These are phyloP conservation scores for Desoria tigrina DNA, from an alignment of 2,888 invertebrate genomes.

Conservation along the genomic window DNA sequence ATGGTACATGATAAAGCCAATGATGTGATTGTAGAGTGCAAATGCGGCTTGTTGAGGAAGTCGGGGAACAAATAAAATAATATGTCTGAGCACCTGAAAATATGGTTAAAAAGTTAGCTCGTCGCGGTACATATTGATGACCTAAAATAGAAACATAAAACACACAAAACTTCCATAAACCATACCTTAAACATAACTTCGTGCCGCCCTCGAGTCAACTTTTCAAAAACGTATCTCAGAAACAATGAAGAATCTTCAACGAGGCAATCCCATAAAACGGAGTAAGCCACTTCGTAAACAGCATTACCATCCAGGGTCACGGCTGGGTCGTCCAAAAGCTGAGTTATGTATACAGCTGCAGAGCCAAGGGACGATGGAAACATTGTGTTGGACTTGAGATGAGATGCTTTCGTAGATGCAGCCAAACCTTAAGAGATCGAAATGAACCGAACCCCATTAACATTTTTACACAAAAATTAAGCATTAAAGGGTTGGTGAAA, in stretches of 20 bases:
- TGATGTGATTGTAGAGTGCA: conserved; percentile 96
- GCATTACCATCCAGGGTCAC: conserved; percentile 90
- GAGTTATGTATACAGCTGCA: conserved; percentile 91
- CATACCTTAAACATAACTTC: conserved; percentile 85
- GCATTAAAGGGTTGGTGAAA: too few species aligned
- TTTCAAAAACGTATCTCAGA: conserved; percentile 90
- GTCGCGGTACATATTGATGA: background rate
- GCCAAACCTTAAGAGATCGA: background rate
- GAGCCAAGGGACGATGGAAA: conserved; percentile 97
- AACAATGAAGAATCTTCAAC: conserved; percentile 97
- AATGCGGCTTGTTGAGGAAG: conserved; percentile 97
- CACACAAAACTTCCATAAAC: background rate
- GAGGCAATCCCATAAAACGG: conserved; percentile 95
- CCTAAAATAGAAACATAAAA: background rate
- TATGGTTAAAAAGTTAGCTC: conserved; percentile 6
- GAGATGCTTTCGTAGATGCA: conserved; percentile 51
- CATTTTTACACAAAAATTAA: background rate
- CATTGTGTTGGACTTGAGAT: conserved; percentile 63
- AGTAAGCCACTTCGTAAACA: conserved; percentile 96
- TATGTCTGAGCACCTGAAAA: conserved; percentile 71
- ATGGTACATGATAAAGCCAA: conserved; percentile 99
- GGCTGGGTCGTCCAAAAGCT: conserved; percentile 91
- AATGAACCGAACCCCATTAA: background rate
- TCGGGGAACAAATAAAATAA: conserved; percentile 88
- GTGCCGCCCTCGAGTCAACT: conserved; percentile 88